These are phyloP conservation scores for Leucozona laternaria DNA, from an alignment of 2,888 invertebrate species.

Conservation along the genomic window DNA sequence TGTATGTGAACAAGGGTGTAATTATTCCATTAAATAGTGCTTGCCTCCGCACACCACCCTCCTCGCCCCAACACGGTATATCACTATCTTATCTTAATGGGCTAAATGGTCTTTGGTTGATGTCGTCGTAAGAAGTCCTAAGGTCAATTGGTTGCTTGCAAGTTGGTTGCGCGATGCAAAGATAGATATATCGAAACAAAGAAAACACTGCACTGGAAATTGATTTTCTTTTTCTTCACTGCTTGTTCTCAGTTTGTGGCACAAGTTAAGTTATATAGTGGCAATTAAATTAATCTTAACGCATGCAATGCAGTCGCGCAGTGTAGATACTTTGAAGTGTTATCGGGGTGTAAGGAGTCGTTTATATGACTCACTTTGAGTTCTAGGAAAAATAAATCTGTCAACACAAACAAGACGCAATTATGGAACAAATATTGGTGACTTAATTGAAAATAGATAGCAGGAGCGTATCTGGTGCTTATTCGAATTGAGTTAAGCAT, in stretches of 20 bases:
- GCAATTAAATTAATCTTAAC: constrained; percentile 28
- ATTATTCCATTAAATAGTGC: constrained; percentile 58
- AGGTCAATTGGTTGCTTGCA: constrained; percentile 64
- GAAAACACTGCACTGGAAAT: constrained; percentile 8
- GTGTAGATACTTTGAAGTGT: not conserved
- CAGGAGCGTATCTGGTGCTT: not conserved
- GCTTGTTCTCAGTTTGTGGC: constrained; percentile 1
- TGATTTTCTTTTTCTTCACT: not conserved
- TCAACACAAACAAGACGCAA: not conserved
- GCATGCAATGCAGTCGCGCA: constrained; percentile 16
- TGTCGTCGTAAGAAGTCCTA: constrained; percentile 49
- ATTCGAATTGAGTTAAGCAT: not conserved
- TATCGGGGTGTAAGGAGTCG: constrained; percentile 18
- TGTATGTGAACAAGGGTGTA: constrained; percentile 43
- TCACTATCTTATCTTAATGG: constrained; percentile 61
- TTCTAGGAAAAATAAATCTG: not conserved
- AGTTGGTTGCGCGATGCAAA: constrained; percentile 28
- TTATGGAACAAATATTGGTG: constrained; percentile 7
- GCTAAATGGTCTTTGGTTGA: constrained; percentile 52
- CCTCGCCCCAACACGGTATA: not conserved
- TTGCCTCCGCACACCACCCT: not conserved
- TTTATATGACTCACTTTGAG: constrained; percentile 25
- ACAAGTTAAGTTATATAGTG: constrained; percentile 24
- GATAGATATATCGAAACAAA: constrained; percentile 34
- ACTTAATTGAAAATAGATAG: not conserved